Conservation (phyloP, 2,888 invertebrate genomes). For the Pilophorus perplexus region DNA sequence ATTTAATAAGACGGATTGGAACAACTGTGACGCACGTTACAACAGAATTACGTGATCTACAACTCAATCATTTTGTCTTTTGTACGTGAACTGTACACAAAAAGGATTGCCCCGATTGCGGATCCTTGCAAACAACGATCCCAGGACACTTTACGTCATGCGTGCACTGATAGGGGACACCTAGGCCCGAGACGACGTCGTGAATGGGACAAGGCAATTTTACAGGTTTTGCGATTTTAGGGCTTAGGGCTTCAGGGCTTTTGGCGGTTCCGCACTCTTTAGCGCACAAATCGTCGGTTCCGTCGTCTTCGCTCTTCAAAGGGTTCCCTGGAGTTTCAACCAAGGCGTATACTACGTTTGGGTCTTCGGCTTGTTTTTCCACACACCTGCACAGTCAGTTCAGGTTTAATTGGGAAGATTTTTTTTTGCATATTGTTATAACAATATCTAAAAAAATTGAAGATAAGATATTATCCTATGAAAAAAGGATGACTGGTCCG, state of each 20-base stretch:
- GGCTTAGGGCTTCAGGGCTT: neutral
- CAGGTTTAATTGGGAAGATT: too few relatives aligned
- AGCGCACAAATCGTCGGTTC: neutral
- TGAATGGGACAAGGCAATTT: constrained; percentile 6
- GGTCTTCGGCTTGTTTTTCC: constrained; percentile 7
- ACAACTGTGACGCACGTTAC: constrained; percentile 9
- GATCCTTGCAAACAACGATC: constrained; percentile 11
- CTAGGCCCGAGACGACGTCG: neutral
- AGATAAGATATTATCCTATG: too few relatives aligned
- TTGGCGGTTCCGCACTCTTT: neutral
- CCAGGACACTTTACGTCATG: constrained; percentile 14
- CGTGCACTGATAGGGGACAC: constrained; percentile 4
- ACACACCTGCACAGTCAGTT: too few relatives aligned
- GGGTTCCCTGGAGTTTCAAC: neutral
- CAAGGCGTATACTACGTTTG: constrained; percentile 1
- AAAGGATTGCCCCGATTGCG: constrained; percentile 6
- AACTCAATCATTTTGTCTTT: constrained; percentile 5
- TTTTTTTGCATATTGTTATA: too few relatives aligned
- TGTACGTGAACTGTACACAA: constrained; percentile 23
- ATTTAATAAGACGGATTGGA: too few relatives aligned
- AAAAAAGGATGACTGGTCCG: too few relatives aligned
- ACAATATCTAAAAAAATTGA: too few relatives aligned
- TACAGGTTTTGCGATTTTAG: neutral
- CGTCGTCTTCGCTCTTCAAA: neutral
- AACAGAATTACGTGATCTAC: neutral